phyloP scores from a whole-genome alignment of 2,888 invertebrate species.

The Caenorhabditis imperialis region DNA sequence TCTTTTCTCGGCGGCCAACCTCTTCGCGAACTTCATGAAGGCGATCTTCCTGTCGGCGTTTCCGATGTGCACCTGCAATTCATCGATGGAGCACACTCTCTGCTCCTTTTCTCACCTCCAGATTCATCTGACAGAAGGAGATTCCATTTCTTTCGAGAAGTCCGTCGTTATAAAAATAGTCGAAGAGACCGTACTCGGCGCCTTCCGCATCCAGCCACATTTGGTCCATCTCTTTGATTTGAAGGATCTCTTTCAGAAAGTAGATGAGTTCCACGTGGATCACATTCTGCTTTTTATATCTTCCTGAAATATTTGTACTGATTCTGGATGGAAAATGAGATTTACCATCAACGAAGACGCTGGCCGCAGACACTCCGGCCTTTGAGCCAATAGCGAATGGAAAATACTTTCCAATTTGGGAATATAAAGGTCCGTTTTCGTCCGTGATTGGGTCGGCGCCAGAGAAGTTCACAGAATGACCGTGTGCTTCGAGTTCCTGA shows the following conservation, averaged over 20 bases:
- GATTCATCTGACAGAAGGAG: constrained; percentile 36
- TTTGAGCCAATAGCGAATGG: constrained; percentile 52
- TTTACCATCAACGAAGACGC: constrained; percentile 38
- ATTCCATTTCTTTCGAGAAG: constrained; percentile 16
- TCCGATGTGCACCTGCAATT: constrained; percentile 16
- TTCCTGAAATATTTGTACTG: too few relatives aligned
- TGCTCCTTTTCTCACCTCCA: too few relatives aligned
- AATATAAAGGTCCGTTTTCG: constrained; percentile 34
- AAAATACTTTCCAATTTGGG: constrained; percentile 46
- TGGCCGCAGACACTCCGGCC: constrained; percentile 39
- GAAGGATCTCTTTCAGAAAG: constrained; percentile 24
- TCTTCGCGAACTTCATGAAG: constrained; percentile 35
- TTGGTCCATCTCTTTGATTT: constrained; percentile 33
- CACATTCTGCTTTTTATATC: constrained; percentile 21
- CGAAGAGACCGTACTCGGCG: constrained; percentile 29
- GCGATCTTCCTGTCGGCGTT: constrained; percentile 10
- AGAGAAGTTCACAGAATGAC: constrained; percentile 31
- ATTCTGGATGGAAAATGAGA: too few relatives aligned
- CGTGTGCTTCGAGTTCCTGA: constrained; percentile 34
- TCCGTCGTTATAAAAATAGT: constrained; percentile 24
- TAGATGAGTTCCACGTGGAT: constrained; percentile 39
- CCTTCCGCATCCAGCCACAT: constrained; percentile 47
- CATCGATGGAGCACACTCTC: too few relatives aligned
- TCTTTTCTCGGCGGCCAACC: too few relatives aligned
- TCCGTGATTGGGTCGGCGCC: constrained; percentile 53